phyloP scores from a whole-genome alignment of 1,140 invertebrate genomes.

The Euwallacea similis region DNA sequence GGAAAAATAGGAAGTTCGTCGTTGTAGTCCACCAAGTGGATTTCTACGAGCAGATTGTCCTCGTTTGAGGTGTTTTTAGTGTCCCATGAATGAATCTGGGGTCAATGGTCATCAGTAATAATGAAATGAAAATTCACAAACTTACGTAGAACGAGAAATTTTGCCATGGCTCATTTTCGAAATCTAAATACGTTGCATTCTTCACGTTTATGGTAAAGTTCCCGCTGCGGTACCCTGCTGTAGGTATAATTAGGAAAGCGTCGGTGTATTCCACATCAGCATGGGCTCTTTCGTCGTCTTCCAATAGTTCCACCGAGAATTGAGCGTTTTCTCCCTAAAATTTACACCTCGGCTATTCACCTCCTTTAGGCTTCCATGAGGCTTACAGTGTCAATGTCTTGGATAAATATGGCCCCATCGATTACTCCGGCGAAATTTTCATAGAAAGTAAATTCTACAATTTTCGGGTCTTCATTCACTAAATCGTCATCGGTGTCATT shows the following conservation, averaged over 20 bases:
- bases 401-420: constrained; percentile 51
- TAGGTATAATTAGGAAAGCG: constrained; percentile 60
- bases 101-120: not conserved
- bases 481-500: constrained; percentile 15
- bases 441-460: constrained; percentile 24
- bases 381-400: constrained; percentile 61
- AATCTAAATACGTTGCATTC: constrained; percentile 59
- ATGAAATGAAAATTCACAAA: not conserved
- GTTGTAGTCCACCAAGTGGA: constrained; percentile 61
- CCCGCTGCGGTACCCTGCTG: constrained; percentile 58
- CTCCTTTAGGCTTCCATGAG: not conserved
- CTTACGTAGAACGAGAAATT: constrained; percentile 53
- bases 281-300: constrained; percentile 45
- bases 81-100: constrained; percentile 56
- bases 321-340: constrained; percentile 60
- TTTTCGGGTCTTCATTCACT: constrained; percentile 55
- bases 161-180: constrained; percentile 55
- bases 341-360: not conserved
- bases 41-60: constrained; percentile 53
- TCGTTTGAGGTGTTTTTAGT: constrained; percentile 47
- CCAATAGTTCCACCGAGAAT: constrained; percentile 54
- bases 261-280: constrained; percentile 41
- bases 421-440: constrained; percentile 38
- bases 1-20: constrained; percentile 61
- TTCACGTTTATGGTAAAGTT: constrained; percentile 58